Percentiles rank a stretch among this genome's conserved stretches.
phyloP scores from a whole-genome alignment of 2,113 vertebrate species.

The Aythya baeri region DNA sequence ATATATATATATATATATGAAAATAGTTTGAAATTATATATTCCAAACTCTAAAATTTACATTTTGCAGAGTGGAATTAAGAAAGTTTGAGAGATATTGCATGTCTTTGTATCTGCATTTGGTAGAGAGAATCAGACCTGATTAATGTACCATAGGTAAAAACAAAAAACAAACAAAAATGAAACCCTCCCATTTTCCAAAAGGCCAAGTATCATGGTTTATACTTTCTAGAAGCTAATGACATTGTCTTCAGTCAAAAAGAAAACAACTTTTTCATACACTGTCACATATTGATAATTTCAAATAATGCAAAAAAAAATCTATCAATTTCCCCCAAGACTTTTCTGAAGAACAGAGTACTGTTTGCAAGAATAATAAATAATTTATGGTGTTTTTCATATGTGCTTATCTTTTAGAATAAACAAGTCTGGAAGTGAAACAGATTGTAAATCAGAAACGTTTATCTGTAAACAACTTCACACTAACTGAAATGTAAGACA shows the following conservation, averaged over 20 bases:
- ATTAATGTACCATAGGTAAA: neutral
- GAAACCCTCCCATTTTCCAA: neutral
- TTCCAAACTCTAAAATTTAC: neutral
- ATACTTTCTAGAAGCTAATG: neutral
- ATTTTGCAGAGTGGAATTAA: neutral
- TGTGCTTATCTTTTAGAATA: neutral
- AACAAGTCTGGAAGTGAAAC: neutral
- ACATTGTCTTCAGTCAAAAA: neutral
- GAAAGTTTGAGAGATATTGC: neutral
- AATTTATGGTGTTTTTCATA: neutral
- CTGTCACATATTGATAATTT: neutral
- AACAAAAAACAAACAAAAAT: neutral
- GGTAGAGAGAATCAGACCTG: neutral
- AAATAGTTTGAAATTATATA: neutral
- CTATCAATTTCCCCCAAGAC: rapidly evolving
- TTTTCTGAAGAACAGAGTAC: neutral
- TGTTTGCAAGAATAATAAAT: neutral
- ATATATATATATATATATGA: rapidly evolving
- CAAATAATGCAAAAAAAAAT: neutral
- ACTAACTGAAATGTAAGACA: neutral
- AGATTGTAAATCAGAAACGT: neutral
- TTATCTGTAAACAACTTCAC: neutral
- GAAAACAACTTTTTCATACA: neutral
- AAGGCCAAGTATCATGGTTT: neutral
- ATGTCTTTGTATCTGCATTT: neutral